Conservation (phyloP, 2,888 invertebrate species). For the Aphidoletes aphidimyza region DNA sequence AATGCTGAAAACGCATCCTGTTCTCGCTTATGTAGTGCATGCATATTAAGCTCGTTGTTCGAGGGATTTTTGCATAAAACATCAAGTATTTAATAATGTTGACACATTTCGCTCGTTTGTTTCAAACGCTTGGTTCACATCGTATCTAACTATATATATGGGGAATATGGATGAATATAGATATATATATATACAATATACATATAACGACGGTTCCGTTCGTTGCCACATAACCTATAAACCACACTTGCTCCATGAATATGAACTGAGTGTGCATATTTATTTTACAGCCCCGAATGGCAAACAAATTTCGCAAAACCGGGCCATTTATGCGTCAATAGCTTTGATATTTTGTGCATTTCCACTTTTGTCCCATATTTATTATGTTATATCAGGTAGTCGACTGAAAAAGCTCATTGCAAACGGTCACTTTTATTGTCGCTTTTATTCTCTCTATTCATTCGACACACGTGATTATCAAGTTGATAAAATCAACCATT, state of each 20-base stretch:
- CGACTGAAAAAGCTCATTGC: neutral
- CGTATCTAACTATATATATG: neutral
- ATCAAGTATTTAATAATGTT: constrained; percentile 47
- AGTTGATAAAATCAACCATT: too few relatives aligned
- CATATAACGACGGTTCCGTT: too few relatives aligned
- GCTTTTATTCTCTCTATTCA: too few relatives aligned
- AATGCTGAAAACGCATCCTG: neutral
- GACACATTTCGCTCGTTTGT: neutral
- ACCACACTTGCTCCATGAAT: neutral
- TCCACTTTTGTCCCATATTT: neutral
- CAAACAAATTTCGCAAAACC: neutral
- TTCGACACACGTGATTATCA: too few relatives aligned
- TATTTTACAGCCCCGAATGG: neutral
- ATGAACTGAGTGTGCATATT: neutral
- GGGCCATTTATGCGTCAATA: neutral
- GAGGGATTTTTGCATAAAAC: constrained; percentile 7
- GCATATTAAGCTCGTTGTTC: neutral
- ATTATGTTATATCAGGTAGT: neutral
- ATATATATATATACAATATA: neutral
- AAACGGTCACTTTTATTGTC: too few relatives aligned
- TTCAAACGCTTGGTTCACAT: neutral
- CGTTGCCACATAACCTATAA: neutral
- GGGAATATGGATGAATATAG: neutral
- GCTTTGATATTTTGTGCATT: neutral
- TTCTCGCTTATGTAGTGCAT: neutral